These are phyloP conservation scores for Triplophysa yarkandensis DNA, from an alignment of 2,797 vertebrate genomes.

Conservation along the genomic window DNA sequence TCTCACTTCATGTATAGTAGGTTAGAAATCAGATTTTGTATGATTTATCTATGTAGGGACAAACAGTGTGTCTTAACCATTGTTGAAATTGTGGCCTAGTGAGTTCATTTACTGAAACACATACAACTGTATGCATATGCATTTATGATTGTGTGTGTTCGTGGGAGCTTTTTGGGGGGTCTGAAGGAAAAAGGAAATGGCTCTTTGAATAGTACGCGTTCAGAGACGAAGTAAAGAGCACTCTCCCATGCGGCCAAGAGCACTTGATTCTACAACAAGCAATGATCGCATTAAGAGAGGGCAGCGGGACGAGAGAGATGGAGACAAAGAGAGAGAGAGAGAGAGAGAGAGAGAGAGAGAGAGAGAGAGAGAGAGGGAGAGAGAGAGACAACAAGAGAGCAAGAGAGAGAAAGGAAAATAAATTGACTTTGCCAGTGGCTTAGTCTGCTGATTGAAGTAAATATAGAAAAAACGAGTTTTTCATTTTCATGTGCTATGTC, in stretches of 20 bases:
- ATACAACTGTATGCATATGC: not conserved
- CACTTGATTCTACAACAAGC: slow-evolving; percentile 78
- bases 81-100: not conserved
- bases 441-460: slow-evolving; percentile 51
- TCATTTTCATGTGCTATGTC: slow-evolving; percentile 48
- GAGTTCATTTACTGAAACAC: not conserved
- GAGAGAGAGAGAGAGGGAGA: slow-evolving; percentile 5
- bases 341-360: slow-evolving; percentile 10
- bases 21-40: too few species aligned
- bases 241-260: slow-evolving; percentile 72
- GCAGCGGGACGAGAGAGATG: slow-evolving; percentile 70
- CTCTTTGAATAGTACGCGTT: slow-evolving; percentile 75
- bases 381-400: not conserved
- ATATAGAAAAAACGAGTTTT: slow-evolving; percentile 56
- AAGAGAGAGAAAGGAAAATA: slow-evolving; percentile 30
- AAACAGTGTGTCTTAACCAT: not conserved
- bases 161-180: slow-evolving; percentile 29
- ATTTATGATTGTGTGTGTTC: not conserved
- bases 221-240: slow-evolving; percentile 75
- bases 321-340: slow-evolving; percentile 40
- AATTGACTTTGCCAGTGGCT: slow-evolving; percentile 69
- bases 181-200: slow-evolving; percentile 62
- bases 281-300: slow-evolving; percentile 78
- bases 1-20: too few species aligned
- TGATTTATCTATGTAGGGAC: not conserved